Evolutionary conservation across 1,140 invertebrate species (phyloP).

Genomic region (Drepana arcuata): DNA sequence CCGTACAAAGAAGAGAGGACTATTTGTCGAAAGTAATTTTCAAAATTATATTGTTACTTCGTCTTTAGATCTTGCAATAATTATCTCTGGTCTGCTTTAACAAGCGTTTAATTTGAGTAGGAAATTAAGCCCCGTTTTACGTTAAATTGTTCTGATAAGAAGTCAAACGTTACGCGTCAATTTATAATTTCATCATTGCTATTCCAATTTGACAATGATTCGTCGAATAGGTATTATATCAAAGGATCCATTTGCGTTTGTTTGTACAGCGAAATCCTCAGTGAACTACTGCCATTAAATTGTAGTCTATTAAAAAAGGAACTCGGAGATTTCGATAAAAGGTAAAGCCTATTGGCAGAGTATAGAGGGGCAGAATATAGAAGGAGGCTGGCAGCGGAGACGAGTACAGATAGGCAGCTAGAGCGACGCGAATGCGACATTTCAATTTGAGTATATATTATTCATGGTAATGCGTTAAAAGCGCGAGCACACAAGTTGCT

Average conservation of each 20-base stretch:
- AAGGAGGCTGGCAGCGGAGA: conserved; percentile 30
- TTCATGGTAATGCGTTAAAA: conserved; percentile 72
- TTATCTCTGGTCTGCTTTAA: conserved; percentile 61
- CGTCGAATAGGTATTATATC: too few species aligned
- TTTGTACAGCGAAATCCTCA: too few species aligned
- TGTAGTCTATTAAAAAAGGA: conserved; percentile 17
- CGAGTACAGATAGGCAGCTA: conserved; percentile 41
- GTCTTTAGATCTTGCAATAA: conserved; percentile 59
- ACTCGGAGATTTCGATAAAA: conserved; percentile 33
- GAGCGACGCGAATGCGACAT: conserved; percentile 65
- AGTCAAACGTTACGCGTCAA: conserved; percentile 21
- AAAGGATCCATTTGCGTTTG: too few species aligned
- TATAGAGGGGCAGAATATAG: conserved; percentile 41
- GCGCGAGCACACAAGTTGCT: conserved; percentile 50
- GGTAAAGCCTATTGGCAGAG: conserved; percentile 50
- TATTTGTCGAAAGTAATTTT: conserved; percentile 58
- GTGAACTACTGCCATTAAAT: too few species aligned
- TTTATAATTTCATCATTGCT: conserved; percentile 13
- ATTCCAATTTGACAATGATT: too few species aligned
- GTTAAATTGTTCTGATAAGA: conserved; percentile 32
- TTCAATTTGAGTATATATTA: conserved; percentile 70
- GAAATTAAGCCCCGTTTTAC: conserved; percentile 43
- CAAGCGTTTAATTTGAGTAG: conserved; percentile 50
- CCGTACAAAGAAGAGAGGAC: conserved; percentile 42
- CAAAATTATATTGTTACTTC: conserved; percentile 62